These are phyloP conservation scores for Eira barbara DNA, from an alignment of 2,113 vertebrate species.

Conservation along the genomic window DNA sequence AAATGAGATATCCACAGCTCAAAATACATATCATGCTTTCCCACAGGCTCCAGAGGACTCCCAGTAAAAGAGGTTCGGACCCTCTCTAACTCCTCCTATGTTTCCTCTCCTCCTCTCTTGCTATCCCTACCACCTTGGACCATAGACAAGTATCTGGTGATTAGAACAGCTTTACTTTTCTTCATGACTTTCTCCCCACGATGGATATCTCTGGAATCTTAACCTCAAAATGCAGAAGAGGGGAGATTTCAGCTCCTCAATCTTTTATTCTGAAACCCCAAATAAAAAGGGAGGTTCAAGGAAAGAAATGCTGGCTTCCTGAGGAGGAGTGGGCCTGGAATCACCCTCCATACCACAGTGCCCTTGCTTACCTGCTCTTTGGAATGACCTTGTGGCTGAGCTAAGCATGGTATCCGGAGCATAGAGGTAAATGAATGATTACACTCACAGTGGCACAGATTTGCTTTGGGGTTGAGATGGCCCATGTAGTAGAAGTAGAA, in stretches of 20 bases:
- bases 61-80: not conserved
- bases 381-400: not conserved
- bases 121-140: not conserved
- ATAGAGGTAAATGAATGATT: not conserved
- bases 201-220: not conserved
- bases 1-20: conserved; percentile 57
- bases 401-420: not conserved
- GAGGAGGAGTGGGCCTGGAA: not conserved
- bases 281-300: not conserved
- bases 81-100: not conserved
- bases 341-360: not conserved
- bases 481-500: not conserved
- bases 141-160: not conserved
- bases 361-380: not conserved
- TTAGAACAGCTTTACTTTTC: not conserved
- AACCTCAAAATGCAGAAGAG: not conserved
- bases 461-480: not conserved
- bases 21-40: conserved; percentile 50
- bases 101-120: not conserved
- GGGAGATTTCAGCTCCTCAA: not conserved
- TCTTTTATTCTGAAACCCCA: not conserved
- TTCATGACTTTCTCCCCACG: not conserved
- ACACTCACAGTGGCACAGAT: not conserved
- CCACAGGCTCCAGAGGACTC: conserved; percentile 17
- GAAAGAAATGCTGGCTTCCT: not conserved